phyloP scores from a whole-genome alignment of 2,888 invertebrate genomes.

The Calameuta pallipes region DNA sequence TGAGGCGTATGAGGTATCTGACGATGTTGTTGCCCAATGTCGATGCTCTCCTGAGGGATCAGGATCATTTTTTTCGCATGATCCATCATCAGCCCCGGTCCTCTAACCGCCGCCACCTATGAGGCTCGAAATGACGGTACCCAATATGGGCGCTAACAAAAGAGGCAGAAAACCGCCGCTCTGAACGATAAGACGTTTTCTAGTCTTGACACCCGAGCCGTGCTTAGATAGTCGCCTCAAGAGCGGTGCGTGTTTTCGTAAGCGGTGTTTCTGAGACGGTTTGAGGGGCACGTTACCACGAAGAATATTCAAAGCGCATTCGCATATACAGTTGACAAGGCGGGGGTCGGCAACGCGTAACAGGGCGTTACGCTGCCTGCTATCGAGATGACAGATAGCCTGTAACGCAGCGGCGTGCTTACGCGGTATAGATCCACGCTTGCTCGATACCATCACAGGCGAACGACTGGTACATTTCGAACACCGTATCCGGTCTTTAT shows the following conservation, averaged over 20 bases:
- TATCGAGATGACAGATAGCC: conserved; percentile 4
- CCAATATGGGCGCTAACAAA: background rate
- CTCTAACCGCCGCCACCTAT: background rate
- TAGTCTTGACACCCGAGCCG: too few relatives aligned
- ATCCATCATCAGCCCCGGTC: conserved; percentile 1
- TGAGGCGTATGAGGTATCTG: too few relatives aligned
- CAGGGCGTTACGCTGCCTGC: background rate
- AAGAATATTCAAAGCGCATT: conserved; percentile 15
- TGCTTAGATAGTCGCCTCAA: background rate
- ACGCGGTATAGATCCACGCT: conserved; percentile 3
- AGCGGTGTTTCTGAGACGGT: conserved; percentile 1
- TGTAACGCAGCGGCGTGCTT: background rate
- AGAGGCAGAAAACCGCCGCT: conserved; percentile 10
- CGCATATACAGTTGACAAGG: conserved; percentile 7
- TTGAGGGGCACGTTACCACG: conserved; percentile 11
- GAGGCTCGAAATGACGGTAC: background rate
- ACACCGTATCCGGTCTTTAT: conserved; percentile 6
- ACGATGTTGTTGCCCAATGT: too few relatives aligned
- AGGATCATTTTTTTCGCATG: conserved; percentile 11
- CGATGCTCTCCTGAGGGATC: conserved; percentile 4
- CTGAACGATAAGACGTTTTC: background rate
- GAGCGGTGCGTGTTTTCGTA: conserved; percentile 6
- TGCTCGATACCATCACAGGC: conserved; percentile 9
- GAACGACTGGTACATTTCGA: conserved; percentile 8
- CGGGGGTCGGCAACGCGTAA: conserved; percentile 7